A percentile compares a stretch with the other conserved stretches of the same genome.
Evolutionary conservation across 92 coral and sea anemone genomes (phyloP).

Genomic region (Porites cylindrica): DNA sequence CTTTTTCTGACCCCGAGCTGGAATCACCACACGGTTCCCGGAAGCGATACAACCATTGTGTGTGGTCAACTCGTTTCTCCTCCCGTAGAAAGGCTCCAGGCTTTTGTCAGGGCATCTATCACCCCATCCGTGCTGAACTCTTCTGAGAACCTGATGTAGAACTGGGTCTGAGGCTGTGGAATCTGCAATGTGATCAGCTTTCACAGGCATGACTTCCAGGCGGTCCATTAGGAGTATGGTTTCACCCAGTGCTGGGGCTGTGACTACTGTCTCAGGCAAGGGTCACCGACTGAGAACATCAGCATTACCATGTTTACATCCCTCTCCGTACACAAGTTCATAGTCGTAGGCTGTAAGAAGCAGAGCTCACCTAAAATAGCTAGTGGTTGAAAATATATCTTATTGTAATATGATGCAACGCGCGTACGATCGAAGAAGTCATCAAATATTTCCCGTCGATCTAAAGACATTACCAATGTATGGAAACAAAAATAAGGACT

Average conservation of each 20-base stretch:
- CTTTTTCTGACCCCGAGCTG: not conserved
- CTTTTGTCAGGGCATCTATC: constrained; percentile 21
- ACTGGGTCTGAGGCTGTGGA: constrained; percentile 18
- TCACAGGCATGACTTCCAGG: constrained; percentile 17
- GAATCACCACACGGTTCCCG: not conserved
- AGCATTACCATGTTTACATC: not conserved
- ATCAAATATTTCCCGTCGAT: no score
- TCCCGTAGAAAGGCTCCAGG: constrained; percentile 13
- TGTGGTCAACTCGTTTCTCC: constrained; percentile 6
- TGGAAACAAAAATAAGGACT: no score
- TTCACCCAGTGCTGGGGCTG: constrained; percentile 9
- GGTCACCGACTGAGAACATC: constrained; percentile 48
- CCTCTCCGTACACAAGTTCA: constrained; percentile 20
- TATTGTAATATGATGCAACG: no score
- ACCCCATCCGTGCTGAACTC: constrained; percentile 24
- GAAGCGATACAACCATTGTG: constrained; percentile 12
- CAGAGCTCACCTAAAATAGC: constrained; percentile 26
- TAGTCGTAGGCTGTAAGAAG: constrained; percentile 38
- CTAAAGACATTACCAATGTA: no score
- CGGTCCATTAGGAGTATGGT: constrained; percentile 8
- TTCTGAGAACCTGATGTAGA: constrained; percentile 2
- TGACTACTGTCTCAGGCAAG: not conserved
- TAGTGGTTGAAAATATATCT: no score
- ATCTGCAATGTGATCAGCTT: constrained; percentile 28
- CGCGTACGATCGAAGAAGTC: no score